A percentile compares a stretch with the other conserved stretches of the same genome.
phyloP scores from a whole-genome alignment of 2,888 invertebrate species.

The Apotomis capreana region DNA sequence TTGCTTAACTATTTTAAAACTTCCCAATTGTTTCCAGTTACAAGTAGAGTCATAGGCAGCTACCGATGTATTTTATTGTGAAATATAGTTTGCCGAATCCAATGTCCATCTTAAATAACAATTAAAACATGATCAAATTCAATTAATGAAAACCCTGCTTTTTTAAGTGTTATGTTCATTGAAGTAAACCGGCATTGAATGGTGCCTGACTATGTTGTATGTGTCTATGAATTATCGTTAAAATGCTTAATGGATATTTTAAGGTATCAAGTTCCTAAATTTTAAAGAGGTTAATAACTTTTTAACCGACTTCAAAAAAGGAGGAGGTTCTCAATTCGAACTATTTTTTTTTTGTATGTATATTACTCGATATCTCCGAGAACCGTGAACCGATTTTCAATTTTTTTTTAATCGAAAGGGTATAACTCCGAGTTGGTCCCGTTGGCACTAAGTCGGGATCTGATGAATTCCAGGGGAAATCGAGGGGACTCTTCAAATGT shows the following conservation, averaged over 20 bases:
- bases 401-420: too few relatives aligned
- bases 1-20: not conserved
- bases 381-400: too few relatives aligned
- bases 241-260: constrained; percentile 10
- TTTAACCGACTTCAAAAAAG: too few relatives aligned
- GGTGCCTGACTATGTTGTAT: not conserved
- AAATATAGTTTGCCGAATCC: constrained; percentile 3
- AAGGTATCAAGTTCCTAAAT: too few relatives aligned
- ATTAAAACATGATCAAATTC: constrained; percentile 25
- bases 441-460: too few relatives aligned
- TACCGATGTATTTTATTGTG: constrained; percentile 9
- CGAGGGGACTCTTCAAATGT: too few relatives aligned
- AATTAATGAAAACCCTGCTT: not conserved
- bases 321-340: too few relatives aligned
- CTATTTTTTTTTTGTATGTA: too few relatives aligned
- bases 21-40: constrained; percentile 9
- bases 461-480: too few relatives aligned
- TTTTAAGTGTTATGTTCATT: not conserved
- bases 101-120: constrained; percentile 11
- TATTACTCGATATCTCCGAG: too few relatives aligned
- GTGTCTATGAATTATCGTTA: not conserved
- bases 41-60: not conserved
- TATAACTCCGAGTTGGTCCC: too few relatives aligned
- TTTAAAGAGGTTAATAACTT: too few relatives aligned
- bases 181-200: constrained; percentile 20